phyloP scores from a whole-genome alignment of 2,888 invertebrate species.

The Mellilla xanthometata region DNA sequence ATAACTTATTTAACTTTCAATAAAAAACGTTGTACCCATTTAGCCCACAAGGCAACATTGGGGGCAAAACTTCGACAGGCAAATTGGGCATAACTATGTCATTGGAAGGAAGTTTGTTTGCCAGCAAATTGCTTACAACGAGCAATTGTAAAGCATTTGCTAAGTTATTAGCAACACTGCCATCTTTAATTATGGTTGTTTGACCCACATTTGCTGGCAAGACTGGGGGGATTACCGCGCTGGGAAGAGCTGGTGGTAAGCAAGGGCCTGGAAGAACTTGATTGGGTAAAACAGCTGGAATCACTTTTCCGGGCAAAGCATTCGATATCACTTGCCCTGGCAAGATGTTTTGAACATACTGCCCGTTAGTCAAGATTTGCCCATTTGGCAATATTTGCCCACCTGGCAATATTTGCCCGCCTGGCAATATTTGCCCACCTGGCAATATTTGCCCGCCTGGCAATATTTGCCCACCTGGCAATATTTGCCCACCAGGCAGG shows the following conservation, averaged over 20 bases:
- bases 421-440: constrained; percentile 28
- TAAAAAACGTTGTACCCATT: constrained; percentile 36
- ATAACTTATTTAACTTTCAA: constrained; percentile 10
- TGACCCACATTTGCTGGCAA: not conserved
- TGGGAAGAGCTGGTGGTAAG: constrained; percentile 21
- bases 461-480: not conserved
- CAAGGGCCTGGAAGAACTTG: constrained; percentile 21
- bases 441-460: not conserved
- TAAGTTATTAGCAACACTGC: constrained; percentile 62
- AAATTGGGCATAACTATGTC: constrained; percentile 35
- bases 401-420: constrained; percentile 33
- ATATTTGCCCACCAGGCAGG: not conserved
- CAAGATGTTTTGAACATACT: constrained; percentile 1
- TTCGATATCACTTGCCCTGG: constrained; percentile 23
- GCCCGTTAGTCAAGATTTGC: too few relatives aligned
- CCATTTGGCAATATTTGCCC: constrained; percentile 1
- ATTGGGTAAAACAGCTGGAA: constrained; percentile 11
- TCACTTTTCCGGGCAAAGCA: constrained; percentile 26
- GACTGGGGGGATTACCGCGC: constrained; percentile 1
- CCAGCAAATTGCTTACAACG: constrained; percentile 62
- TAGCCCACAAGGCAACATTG: constrained; percentile 4
- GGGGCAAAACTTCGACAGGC: constrained; percentile 27
- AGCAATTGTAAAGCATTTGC: constrained; percentile 65
- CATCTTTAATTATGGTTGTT: constrained; percentile 58
- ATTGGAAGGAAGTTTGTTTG: constrained; percentile 48